Conservation (phyloP, 92 coral and sea anemone species). For the Epizoanthus fatuus region DNA sequence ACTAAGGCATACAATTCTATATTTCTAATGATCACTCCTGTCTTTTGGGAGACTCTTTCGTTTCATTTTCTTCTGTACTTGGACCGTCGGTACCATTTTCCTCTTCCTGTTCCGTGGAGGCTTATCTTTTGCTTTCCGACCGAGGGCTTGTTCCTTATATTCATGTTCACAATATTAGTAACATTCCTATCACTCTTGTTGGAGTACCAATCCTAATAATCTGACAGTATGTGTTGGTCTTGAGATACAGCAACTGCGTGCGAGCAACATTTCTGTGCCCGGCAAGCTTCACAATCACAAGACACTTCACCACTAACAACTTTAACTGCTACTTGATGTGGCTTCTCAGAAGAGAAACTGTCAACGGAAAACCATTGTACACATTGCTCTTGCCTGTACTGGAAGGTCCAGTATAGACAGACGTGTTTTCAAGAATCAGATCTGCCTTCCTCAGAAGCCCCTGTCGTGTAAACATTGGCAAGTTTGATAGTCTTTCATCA, state of each 20-base stretch:
- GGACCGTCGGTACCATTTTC: conserved; percentile 15
- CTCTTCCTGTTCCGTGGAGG: conserved; percentile 27
- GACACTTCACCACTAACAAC: conserved; percentile 18
- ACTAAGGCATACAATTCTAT: no score
- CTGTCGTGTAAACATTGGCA: conserved; percentile 15
- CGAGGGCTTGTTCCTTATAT: conserved; percentile 33
- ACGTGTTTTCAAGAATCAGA: neutral
- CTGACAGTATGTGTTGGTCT: conserved; percentile 18
- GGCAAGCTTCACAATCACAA: conserved; percentile 43
- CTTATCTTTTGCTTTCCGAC: conserved; percentile 40
- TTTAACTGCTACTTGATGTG: conserved; percentile 32
- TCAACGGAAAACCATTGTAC: conserved; percentile 3
- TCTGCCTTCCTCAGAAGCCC: conserved; percentile 12
- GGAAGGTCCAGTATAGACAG: neutral
- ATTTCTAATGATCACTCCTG: neutral
- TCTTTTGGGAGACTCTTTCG: conserved; percentile 37
- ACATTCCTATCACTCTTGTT: conserved; percentile 8
- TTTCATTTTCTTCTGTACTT: conserved; percentile 28
- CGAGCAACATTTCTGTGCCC: conserved; percentile 32
- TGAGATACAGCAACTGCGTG: conserved; percentile 50
- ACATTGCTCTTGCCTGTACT: neutral
- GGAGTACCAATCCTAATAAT: conserved; percentile 21
- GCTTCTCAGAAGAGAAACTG: conserved; percentile 11
- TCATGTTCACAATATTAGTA: conserved; percentile 29
- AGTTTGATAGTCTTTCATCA: conserved; percentile 11